A percentile compares a stretch with the other conserved stretches of the same genome.
These are phyloP conservation scores for Tolypeutes matacus DNA, from an alignment of 2,797 vertebrate species.

Conservation along the genomic window DNA sequence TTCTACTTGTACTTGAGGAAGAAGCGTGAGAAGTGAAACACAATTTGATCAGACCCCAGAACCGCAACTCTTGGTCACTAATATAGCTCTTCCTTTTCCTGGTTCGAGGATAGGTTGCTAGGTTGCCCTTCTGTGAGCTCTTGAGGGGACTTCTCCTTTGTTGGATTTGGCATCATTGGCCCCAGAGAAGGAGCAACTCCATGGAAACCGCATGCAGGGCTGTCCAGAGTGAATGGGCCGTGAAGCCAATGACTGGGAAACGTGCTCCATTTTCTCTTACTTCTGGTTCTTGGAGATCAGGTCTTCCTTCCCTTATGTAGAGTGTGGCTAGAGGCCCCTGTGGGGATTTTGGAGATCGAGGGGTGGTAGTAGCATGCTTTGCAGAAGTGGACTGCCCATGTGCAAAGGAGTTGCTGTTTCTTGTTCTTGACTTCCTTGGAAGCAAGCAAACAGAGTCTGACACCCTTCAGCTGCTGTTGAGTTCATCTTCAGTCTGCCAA, in stretches of 20 bases:
- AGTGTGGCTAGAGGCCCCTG: neutral
- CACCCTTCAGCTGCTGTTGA: neutral
- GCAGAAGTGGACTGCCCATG: neutral
- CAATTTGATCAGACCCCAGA: conserved; percentile 39
- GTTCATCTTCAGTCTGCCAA: conserved; percentile 39
- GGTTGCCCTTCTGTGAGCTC: conserved; percentile 82
- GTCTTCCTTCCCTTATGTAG: conserved; percentile 49
- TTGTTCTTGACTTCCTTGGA: conserved; percentile 26
- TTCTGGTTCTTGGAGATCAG: conserved; percentile 72
- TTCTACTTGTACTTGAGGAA: conserved; percentile 56
- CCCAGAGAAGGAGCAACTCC: conserved; percentile 75
- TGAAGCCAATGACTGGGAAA: conserved; percentile 72
- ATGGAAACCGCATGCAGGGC: conserved; percentile 79
- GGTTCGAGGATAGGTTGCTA: conserved; percentile 81
- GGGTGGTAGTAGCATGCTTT: neutral
- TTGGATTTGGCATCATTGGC: conserved; percentile 75
- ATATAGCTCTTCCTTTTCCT: conserved; percentile 81
- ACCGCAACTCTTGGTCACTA: conserved; percentile 49
- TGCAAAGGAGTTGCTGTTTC: neutral
- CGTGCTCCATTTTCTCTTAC: conserved; percentile 62
- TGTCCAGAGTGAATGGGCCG: conserved; percentile 66
- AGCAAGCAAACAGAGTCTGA: neutral
- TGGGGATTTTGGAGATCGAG: neutral
- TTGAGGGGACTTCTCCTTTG: conserved; percentile 75
- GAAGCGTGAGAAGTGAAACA: conserved; percentile 71